A percentile compares a stretch with the other conserved stretches of the same genome.
These are phyloP conservation scores for Luffia ferchaultella DNA, from an alignment of 2,888 invertebrate genomes.

Conservation along the genomic window DNA sequence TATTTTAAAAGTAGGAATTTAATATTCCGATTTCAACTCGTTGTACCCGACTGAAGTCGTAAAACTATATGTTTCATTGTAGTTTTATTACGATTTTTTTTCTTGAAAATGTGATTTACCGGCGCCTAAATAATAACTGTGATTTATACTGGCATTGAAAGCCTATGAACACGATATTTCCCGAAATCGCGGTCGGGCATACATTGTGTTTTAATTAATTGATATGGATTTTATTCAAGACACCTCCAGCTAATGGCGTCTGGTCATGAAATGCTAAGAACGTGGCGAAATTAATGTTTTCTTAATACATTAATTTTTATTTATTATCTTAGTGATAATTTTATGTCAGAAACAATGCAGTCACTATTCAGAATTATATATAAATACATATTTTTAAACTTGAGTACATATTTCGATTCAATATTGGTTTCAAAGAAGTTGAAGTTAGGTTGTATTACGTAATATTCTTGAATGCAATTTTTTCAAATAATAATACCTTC, in stretches of 20 bases:
- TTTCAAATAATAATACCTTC: no score
- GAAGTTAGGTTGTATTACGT: no score
- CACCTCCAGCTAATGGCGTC: conserved; percentile 33
- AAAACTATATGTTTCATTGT: neutral
- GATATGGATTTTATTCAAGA: conserved; percentile 40
- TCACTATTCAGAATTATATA: no score
- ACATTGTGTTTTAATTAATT: conserved; percentile 60
- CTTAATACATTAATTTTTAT: no score
- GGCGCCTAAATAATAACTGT: neutral
- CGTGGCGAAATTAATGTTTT: neutral
- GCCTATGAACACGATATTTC: neutral
- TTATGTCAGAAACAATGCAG: no score
- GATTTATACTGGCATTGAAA: neutral
- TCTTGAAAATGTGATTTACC: neutral
- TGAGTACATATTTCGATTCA: no score
- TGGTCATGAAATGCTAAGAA: conserved; percentile 34
- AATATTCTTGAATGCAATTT: no score
- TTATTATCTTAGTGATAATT: no score
- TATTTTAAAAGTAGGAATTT: no score
- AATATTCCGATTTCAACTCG: no score
- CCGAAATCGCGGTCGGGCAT: conserved; percentile 9
- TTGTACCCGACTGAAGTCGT: neutral
- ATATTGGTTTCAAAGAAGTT: no score
- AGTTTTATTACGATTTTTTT: neutral
- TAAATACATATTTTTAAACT: no score